Evolutionary conservation across 37 sponge, comb jelly and placozoan species (phyloP), one percentile per base, ranked within the genome.

Genomic region (Theonella swinhoei): DNA sequence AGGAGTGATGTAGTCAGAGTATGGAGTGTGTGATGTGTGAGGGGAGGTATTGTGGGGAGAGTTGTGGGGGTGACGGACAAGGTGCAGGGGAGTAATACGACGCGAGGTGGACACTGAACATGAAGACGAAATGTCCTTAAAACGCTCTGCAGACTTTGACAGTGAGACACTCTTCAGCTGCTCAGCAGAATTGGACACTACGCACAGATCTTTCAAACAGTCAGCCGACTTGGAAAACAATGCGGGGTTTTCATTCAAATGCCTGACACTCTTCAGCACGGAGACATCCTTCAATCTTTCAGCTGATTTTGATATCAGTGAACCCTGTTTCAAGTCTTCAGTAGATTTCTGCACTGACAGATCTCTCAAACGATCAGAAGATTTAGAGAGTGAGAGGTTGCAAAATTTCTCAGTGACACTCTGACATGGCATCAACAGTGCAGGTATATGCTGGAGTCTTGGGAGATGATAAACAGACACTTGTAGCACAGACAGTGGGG

Each of bases 381-480:
- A 47, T 47, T 47, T 47, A 7, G 54, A 47, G 54, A 47, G 7
- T 7, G 54, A 47, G 14, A 47, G 54, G 54, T 47, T 14, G 54
- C 54, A 14, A 14, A 47, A 47, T 47, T 47, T 47, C 54, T 7
- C 7, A 47, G 14, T 47, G 54, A 47, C 14, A 14, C 54, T 47
- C 7, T 47, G 11, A 47, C 68, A 47, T 1, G 74, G 3, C 1
- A 24, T 39, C 20, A 80, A 65, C 42, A 60, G 29, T 17, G 39
- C 28, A 0, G 84, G 90, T 32, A 89, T 79, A 62, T 42, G 26
- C 0, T 62, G 36, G 32, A 84, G 75, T 3, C 90, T 32, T 3
- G 90, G 90, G 5, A 89, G 70, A 42, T 78, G 72, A 2, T 25
- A 36, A 28, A 84, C 68, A 4, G 68, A 31, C 26, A 83, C 90